Percentiles rank a stretch among this genome's conserved stretches.
Evolutionary conservation across 2,113 vertebrate species (phyloP).

Genomic region (Gila orcuttii): DNA sequence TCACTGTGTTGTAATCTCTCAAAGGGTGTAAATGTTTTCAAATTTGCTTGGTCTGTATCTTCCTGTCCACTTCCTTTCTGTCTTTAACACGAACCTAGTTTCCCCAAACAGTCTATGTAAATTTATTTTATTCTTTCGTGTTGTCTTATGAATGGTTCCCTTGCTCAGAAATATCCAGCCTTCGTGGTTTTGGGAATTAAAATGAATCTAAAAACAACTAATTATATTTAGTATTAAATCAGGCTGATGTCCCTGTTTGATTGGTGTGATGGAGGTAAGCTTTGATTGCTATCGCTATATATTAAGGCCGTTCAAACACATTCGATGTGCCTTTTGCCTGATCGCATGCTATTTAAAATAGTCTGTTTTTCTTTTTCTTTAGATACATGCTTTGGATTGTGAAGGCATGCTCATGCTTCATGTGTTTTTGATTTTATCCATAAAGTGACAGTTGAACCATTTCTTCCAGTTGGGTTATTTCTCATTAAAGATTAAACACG

Average conservation of each 20-base stretch:
- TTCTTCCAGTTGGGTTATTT: conserved; percentile 1
- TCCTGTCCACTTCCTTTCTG: background rate
- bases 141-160: background rate
- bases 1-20: conserved; percentile 9
- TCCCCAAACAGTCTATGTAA: too few species aligned
- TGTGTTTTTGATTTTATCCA: background rate
- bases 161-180: background rate
- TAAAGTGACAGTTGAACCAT: conserved; percentile 23
- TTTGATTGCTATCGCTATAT: conserved; percentile 36
- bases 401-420: conserved; percentile 53
- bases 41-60: background rate
- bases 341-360: conserved; percentile 44
- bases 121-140: background rate
- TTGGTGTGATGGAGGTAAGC: conserved; percentile 58
- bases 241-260: conserved; percentile 50
- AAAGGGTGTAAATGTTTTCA: background rate
- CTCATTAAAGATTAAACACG: background rate
- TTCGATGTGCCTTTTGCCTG: conserved; percentile 5
- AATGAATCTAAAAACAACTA: conserved; percentile 10
- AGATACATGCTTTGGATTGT: conserved; percentile 2
- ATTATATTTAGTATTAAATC: conserved; percentile 32
- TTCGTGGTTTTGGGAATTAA: background rate
- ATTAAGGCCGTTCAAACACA: conserved; percentile 26
- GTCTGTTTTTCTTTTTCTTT: background rate
- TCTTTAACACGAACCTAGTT: conserved; percentile 9